Evolutionary conservation across 2,113 vertebrate species (phyloP).

Genomic region (Heloderma charlesbogerti): DNA sequence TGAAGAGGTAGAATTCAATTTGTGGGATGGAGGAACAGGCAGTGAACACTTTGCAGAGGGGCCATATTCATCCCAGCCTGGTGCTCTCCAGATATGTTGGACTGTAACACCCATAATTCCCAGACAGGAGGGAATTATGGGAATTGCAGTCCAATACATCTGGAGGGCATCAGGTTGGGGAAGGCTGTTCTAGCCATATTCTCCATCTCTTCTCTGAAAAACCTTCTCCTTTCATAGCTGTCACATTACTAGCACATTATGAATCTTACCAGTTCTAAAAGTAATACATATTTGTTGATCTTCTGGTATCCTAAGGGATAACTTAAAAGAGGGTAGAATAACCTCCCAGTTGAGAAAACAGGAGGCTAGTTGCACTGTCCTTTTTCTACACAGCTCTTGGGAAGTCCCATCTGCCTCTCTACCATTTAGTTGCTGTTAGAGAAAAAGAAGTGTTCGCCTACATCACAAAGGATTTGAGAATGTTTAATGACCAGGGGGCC

Average conservation of each 20-base stretch:
- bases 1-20: background rate
- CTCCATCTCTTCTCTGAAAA: background rate
- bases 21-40: background rate
- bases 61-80: background rate
- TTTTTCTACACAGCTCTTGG: background rate
- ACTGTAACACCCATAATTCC: too few relatives aligned
- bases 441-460: background rate
- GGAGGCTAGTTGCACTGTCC: background rate
- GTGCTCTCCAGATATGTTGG: too few relatives aligned
- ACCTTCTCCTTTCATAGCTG: background rate
- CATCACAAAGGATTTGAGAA: background rate
- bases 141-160: too few relatives aligned
- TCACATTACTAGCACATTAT: background rate
- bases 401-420: background rate
- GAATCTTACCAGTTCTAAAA: background rate
- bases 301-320: background rate
- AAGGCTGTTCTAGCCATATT: background rate
- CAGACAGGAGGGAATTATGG: too few relatives aligned
- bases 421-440: background rate
- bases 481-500: background rate
- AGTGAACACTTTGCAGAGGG: background rate
- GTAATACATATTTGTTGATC: background rate
- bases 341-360: background rate
- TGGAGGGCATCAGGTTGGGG: too few relatives aligned
- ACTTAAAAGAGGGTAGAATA: background rate